Evolutionary conservation across 2,888 invertebrate species (phyloP), one percentile per base, ranked within the genome.

Genomic region (Alloscopus bannaensis): DNA sequence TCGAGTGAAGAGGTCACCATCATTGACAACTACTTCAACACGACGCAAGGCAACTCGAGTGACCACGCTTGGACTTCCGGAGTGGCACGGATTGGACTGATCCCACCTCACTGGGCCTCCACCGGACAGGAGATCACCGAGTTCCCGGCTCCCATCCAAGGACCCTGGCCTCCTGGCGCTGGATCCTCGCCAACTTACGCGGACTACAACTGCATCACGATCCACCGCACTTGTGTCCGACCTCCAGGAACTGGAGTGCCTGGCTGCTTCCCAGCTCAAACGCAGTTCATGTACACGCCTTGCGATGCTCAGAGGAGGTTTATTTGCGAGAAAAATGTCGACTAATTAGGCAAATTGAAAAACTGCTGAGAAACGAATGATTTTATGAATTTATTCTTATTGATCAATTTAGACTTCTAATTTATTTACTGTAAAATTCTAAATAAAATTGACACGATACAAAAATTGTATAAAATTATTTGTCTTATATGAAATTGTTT

Each of bases 11-110:
- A 69, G 50, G 42, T 57, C 16, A 59, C 69, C n/a, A 28, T 69
- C 1, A 55, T 69, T 20, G 57, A 69, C 57, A 24, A 11, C 8
- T 69, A 69, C n/a, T 69, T 69, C n/a, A 24, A 42, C 22, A 16
- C 22, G 18, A 69, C 69, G 24, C 69, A 69, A 57, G 57, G 57
- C 20, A 69, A 69, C 42, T n/a, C 22, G 16, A 69, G 69, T 57
- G 69, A 69, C 20, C 13, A 16, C n/a, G 69, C 42, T 1, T 69
- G 69, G 69, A 69, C 69, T 22, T 69, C 69, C 1, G 42, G n/a
- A 8, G 20, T 68, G 31, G 28, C 0, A 16, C 36, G 60, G 3
- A 20, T 62, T 11, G 40, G 47, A 1, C 2, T 29, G 36, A 52
- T 50, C 24, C 50, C 50, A 24, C 16, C 55, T 8, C 68, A 55